Percentiles rank a stretch among this genome's conserved stretches.
Conservation (phyloP, 1,140 invertebrate genomes). For the Polypedilum pembai region DNA sequence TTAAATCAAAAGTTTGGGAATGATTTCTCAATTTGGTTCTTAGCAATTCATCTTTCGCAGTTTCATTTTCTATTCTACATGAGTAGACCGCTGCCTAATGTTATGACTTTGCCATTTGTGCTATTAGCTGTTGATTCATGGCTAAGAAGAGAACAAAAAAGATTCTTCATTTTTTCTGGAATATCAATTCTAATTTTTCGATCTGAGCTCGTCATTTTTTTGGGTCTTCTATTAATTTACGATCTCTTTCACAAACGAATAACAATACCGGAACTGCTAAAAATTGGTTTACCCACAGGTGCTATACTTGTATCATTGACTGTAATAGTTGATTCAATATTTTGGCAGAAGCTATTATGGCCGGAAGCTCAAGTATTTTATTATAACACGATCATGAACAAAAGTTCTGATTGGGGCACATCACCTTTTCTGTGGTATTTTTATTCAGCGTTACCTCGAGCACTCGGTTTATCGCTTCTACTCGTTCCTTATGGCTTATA, state of each 20-base stretch:
- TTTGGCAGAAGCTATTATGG: conserved; percentile 88
- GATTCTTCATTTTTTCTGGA: conserved; percentile 78
- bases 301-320: conserved; percentile 62
- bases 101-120: conserved; percentile 85
- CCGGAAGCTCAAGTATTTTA: conserved; percentile 96
- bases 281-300: conserved; percentile 64
- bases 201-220: conserved; percentile 77
- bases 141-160: conserved; percentile 65
- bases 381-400: conserved; percentile 92
- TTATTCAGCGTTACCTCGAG: conserved; percentile 90
- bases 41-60: conserved; percentile 79
- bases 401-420: conserved; percentile 96
- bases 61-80: conserved; percentile 98
- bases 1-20: conserved; percentile 70
- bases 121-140: conserved; percentile 78
- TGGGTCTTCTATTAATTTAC: conserved; percentile 78
- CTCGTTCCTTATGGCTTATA: conserved; percentile 75
- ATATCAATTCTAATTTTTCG: conserved; percentile 86
- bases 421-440: conserved; percentile 97
- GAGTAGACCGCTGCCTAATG: conserved; percentile 90
- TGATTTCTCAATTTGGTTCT: conserved; percentile 72
- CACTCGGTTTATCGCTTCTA: conserved; percentile 70
- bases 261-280: conserved; percentile 51
- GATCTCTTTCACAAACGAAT: conserved; percentile 60
- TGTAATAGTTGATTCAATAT: conserved; percentile 80